Evolutionary conservation across 2,113 vertebrate genomes (phyloP), one percentile per base, ranked within the genome.

Genomic region (Pteronura brasiliensis): DNA sequence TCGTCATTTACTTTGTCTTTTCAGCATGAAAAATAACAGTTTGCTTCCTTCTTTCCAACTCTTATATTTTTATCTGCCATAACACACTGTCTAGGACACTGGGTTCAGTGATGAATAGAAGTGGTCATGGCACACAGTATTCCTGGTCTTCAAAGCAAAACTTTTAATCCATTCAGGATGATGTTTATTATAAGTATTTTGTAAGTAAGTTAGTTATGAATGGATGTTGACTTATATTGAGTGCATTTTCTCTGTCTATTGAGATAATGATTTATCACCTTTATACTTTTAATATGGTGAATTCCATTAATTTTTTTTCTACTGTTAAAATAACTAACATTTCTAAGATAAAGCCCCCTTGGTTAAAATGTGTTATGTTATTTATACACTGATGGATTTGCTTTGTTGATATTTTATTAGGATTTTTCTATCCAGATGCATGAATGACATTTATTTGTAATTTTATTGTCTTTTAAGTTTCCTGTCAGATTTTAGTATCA

Each of bases 401-500:
- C 44, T 63, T 97, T 93, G 63, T 79, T 81, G 55, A 85, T 65
- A 39, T 86, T 72, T 85, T 79, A 55, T 10, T 85, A 83, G n/a
- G 25, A 63, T 63, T 85, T 89, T 93, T 92, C 47, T 4, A 79
- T 77, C 4, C 10, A 42, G 23, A 83, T 55, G 6, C 12, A 39
- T 67, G 55, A 55, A 87, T 92, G 29, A 69, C 36, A 36, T 57
- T 63, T 86, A 42, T 88, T 67, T 83, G 61, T 82, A 92, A 79
- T 88, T 94, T 77, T 92, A 65, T 93, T 93, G n/a, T 86, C 42
- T 55, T 85, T 36, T 95, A 65, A 67, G 52, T 10, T 72, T 89
- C 63, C 80, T 80, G 36, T 95, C 63, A 86, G 63, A 80, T 93
- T 95, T 97, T 90, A 90, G 31, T 49, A 42, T 71, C 85, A 90